Evolutionary conservation across 2,888 invertebrate genomes (phyloP).

Genomic region (Aphrophora alni): DNA sequence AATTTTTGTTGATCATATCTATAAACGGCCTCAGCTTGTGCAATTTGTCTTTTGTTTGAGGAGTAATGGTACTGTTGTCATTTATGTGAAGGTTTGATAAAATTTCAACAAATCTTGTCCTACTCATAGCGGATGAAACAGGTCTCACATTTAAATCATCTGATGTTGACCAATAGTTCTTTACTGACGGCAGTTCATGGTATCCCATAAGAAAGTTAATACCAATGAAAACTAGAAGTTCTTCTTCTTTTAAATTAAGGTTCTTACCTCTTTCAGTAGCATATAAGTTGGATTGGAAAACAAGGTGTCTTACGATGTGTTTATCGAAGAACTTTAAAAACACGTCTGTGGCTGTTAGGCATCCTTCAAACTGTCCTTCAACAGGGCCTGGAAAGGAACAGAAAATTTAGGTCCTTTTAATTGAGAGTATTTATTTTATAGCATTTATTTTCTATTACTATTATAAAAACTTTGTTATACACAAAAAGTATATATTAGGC

Average conservation of each 20-base stretch:
- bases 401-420: not conserved
- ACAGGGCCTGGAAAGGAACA: conserved; percentile 22
- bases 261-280: not conserved
- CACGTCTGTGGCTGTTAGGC: conserved; percentile 17
- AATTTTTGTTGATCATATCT: conserved; percentile 19
- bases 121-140: not conserved
- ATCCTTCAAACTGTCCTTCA: not conserved
- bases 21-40: conserved; percentile 25
- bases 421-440: no score
- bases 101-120: not conserved
- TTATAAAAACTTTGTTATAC: no score
- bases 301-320: conserved; percentile 10
- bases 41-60: conserved; percentile 17
- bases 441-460: no score
- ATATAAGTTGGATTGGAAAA: not conserved
- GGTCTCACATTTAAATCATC: not conserved
- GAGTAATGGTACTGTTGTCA: not conserved
- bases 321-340: conserved; percentile 12
- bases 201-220: conserved; percentile 19
- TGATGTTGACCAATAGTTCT: not conserved
- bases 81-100: not conserved
- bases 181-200: not conserved
- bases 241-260: not conserved
- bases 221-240: conserved; percentile 13
- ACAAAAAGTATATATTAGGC: no score